phyloP scores from a whole-genome alignment of 2,888 invertebrate genomes.

The Abrostola triplasia region DNA sequence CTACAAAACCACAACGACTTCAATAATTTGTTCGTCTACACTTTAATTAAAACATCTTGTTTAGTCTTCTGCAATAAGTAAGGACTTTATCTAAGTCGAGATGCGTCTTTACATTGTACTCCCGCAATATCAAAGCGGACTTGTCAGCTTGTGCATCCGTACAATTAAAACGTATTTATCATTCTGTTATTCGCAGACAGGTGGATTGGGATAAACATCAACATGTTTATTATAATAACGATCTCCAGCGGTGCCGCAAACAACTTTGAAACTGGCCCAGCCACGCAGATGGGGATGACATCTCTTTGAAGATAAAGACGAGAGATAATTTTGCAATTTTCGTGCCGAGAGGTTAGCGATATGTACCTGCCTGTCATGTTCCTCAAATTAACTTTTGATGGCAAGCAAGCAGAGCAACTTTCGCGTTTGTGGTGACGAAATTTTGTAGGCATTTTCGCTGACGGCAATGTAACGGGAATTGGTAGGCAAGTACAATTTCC shows the following conservation, averaged over 20 bases:
- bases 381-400: conserved; percentile 83
- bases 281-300: conserved; percentile 83
- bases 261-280: conserved; percentile 83
- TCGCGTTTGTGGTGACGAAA: conserved; percentile 68
- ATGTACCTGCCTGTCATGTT: conserved; percentile 80
- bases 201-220: conserved; percentile 77
- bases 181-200: conserved; percentile 68
- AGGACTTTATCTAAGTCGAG: conserved; percentile 13
- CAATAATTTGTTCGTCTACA: conserved; percentile 7
- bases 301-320: conserved; percentile 88
- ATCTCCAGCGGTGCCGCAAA: conserved; percentile 79
- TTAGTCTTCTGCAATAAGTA: conserved; percentile 8
- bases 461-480: conserved; percentile 52
- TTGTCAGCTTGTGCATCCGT: conserved; percentile 23
- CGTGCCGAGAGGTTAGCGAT: conserved; percentile 78
- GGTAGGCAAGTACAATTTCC: conserved; percentile 64
- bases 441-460: conserved; percentile 60
- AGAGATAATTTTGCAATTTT: conserved; percentile 87
- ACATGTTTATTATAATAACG: conserved; percentile 77
- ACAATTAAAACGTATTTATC: conserved; percentile 70
- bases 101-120: conserved; percentile 3
- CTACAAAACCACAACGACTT: neutral
- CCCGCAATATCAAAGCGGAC: conserved; percentile 13
- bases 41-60: conserved; percentile 37
- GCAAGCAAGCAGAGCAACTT: conserved; percentile 69